These are phyloP conservation scores for Xestobium rufovillosum DNA, from an alignment of 2,888 invertebrate genomes.

Conservation along the genomic window DNA sequence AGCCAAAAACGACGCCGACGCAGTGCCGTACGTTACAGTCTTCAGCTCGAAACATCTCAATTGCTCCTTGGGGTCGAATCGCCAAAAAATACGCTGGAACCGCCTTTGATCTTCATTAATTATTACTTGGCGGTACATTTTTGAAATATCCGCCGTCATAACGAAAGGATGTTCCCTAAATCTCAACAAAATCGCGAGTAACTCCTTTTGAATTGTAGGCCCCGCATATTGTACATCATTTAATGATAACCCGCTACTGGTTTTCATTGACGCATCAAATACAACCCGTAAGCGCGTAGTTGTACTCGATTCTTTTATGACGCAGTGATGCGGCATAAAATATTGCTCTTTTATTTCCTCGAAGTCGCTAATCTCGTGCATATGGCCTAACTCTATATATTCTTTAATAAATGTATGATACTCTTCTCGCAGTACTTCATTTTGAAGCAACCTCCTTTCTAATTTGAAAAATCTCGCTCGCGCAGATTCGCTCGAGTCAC, in stretches of 20 bases:
- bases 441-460: conserved; percentile 16
- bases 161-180: conserved; percentile 12
- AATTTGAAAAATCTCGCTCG: conserved; percentile 18
- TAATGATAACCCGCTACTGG: conserved; percentile 16
- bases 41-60: conserved; percentile 18
- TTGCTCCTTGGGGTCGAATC: conserved; percentile 3
- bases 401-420: conserved; percentile 20
- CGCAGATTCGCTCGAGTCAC: conserved; percentile 16
- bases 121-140: conserved; percentile 17
- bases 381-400: conserved; percentile 19
- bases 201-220: conserved; percentile 16
- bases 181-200: conserved; percentile 14
- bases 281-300: conserved; percentile 20
- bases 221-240: conserved; percentile 17
- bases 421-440: conserved; percentile 10
- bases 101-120: conserved; percentile 11
- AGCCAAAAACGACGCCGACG: no score
- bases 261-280: conserved; percentile 16
- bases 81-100: conserved; percentile 16
- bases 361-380: conserved; percentile 11
- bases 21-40: no score
- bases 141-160: conserved; percentile 16
- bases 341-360: conserved; percentile 5
- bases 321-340: conserved; percentile 20
- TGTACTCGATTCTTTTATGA: conserved; percentile 15